phyloP scores from a whole-genome alignment of 2,797 vertebrate genomes.

The Spatula clypeata region DNA sequence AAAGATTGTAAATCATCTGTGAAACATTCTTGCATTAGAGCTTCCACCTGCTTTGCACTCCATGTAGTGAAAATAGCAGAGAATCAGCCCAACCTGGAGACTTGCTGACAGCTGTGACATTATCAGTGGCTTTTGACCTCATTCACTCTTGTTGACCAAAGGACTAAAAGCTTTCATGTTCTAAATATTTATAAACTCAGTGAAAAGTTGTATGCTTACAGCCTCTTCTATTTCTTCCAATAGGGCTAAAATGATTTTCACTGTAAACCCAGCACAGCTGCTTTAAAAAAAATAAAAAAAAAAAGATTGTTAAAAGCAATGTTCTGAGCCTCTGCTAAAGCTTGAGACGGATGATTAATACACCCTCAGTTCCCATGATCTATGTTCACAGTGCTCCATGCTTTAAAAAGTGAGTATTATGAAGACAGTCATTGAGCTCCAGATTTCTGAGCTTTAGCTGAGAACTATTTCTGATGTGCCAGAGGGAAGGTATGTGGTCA shows the following conservation, averaged over 20 bases:
- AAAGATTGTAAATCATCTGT: background rate
- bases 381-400: background rate
- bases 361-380: fast-evolving
- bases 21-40: background rate
- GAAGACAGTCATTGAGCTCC: background rate
- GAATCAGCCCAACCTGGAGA: background rate
- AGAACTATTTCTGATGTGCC: background rate
- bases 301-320: background rate
- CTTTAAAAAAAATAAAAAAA: background rate
- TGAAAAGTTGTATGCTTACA: background rate
- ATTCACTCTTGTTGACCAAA: background rate
- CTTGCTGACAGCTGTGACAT: background rate
- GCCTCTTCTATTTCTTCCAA: background rate
- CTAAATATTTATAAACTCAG: background rate
- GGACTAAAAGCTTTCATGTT: background rate
- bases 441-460: background rate
- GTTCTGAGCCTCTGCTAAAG: background rate
- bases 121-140: background rate
- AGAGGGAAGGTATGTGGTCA: background rate
- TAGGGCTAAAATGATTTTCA: background rate
- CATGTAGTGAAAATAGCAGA: background rate
- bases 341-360: background rate
- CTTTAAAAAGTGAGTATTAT: background rate
- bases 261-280: background rate
- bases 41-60: background rate